Evolutionary conservation across 2,888 invertebrate genomes (phyloP).

Genomic region (Deilephila porcellus): DNA sequence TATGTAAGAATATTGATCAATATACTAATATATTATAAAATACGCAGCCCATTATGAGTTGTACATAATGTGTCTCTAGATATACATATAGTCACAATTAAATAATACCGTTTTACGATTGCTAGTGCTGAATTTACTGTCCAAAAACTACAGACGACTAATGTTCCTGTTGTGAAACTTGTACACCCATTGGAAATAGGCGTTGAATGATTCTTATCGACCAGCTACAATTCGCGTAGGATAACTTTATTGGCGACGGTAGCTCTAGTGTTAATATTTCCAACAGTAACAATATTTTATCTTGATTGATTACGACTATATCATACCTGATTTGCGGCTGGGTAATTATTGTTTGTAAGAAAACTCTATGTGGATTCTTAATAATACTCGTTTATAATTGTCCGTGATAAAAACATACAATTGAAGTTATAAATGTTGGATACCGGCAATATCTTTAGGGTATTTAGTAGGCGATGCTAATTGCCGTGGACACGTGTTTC

Average conservation of each 20-base stretch:
- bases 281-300: slow-evolving; percentile 4
- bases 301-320: slow-evolving; percentile 15
- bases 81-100: no score
- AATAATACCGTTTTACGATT: neutral
- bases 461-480: neutral
- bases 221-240: slow-evolving; percentile 34
- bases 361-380: slow-evolving; percentile 1
- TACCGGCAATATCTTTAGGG: slow-evolving; percentile 18
- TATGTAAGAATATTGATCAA: no score
- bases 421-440: neutral
- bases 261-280: slow-evolving; percentile 36
- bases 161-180: neutral
- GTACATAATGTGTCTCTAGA: no score
- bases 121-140: neutral
- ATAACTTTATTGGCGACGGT: slow-evolving; percentile 37
- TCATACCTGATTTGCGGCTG: slow-evolving; percentile 3
- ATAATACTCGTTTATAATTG: neutral
- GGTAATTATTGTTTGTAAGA: neutral
- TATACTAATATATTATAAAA: no score
- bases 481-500: neutral
- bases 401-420: slow-evolving; percentile 13
- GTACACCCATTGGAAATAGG: neutral
- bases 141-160: neutral
- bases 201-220: neutral
- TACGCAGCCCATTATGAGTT: no score